Conservation (phyloP, 2,113 vertebrate genomes). For the Struthidea cinerea region DNA sequence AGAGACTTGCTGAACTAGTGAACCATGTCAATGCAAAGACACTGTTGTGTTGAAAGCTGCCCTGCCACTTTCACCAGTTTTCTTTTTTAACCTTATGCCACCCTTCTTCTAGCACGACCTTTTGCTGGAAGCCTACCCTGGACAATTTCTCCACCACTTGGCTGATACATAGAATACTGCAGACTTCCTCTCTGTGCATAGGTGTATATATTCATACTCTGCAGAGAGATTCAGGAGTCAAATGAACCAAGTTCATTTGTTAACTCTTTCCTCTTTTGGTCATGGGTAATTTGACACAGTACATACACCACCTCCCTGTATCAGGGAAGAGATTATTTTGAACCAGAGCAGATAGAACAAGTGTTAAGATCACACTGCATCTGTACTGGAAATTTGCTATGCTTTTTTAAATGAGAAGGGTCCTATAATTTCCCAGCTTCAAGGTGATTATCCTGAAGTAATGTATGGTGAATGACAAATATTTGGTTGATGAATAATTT, state of each 20-base stretch:
- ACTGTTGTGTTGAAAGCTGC: not conserved
- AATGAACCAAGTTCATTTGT: not conserved
- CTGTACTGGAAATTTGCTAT: not conserved
- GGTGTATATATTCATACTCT: not conserved
- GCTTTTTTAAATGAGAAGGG: not conserved
- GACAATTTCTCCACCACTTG: not conserved
- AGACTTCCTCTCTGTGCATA: not conserved
- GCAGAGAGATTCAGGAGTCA: not conserved
- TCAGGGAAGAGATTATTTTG: not conserved
- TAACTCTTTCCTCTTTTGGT: not conserved
- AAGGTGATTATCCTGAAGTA: slow-evolving; percentile 19
- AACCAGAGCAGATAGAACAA: not conserved
- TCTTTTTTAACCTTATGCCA: not conserved
- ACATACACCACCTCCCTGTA: not conserved
- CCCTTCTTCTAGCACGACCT: not conserved
- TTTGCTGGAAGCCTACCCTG: not conserved
- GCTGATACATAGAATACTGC: not conserved
- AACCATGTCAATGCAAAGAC: not conserved
- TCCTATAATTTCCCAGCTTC: not conserved
- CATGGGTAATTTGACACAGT: not conserved
- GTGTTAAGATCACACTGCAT: not conserved
- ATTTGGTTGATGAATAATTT: slow-evolving; percentile 54
- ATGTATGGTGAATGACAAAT: slow-evolving; percentile 50
- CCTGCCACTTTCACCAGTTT: not conserved
- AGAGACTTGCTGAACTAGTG: not conserved